These are phyloP conservation scores for Rana temporaria DNA, from an alignment of 2,113 vertebrate species.

Conservation along the genomic window DNA sequence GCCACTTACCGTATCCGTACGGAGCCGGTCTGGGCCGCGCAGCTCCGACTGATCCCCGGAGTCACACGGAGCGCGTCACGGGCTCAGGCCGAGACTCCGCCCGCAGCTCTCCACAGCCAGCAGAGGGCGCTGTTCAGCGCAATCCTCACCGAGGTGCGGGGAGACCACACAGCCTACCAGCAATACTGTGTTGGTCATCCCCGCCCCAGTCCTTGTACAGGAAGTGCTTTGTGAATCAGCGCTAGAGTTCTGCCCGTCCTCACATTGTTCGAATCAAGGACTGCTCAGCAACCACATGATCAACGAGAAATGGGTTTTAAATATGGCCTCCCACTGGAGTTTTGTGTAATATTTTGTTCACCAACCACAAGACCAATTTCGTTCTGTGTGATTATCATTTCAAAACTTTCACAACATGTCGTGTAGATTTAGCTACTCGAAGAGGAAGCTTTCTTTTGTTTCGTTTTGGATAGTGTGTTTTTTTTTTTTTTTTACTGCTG, in stretches of 20 bases:
- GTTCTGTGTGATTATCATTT: not conserved
- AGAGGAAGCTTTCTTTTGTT: no score
- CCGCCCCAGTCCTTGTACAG: not conserved
- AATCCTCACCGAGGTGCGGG: not conserved
- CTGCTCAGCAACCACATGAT: not conserved
- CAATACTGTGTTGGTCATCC: not conserved
- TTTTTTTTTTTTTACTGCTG: no score
- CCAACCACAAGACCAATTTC: not conserved
- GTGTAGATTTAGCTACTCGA: no score
- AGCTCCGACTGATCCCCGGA: slow-evolving; percentile 45
- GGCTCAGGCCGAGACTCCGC: slow-evolving; percentile 49
- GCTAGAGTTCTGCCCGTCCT: not conserved
- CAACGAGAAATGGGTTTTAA: not conserved
- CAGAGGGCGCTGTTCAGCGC: slow-evolving; percentile 13
- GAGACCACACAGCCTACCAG: not conserved
- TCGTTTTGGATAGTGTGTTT: no score
- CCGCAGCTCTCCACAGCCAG: slow-evolving; percentile 8
- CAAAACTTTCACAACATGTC: not conserved
- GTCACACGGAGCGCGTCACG: slow-evolving; percentile 57
- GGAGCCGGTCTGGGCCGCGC: slow-evolving; percentile 44
- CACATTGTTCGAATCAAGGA: not conserved
- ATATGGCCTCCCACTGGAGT: not conserved
- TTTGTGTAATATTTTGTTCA: not conserved
- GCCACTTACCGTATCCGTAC: slow-evolving; percentile 35
- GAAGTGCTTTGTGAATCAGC: not conserved